A percentile compares a stretch with the other conserved stretches of the same genome.
Conservation (phyloP, 2,797 vertebrate genomes). For the Enteromius afrohamiltoni region DNA sequence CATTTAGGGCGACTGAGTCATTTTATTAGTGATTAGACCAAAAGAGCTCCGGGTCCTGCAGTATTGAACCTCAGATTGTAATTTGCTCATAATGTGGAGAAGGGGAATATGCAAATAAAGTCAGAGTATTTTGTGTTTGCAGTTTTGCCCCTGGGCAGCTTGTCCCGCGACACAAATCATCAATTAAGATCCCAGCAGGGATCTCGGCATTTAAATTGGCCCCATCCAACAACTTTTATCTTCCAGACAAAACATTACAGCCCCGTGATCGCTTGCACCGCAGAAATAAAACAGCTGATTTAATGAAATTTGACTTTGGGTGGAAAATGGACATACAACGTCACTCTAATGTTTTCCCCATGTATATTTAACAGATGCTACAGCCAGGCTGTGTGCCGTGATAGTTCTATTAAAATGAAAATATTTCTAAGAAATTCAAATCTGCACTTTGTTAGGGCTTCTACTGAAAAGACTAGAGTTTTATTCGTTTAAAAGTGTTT, state of each 20-base stretch:
- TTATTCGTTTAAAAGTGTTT: not conserved
- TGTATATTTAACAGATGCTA: not conserved
- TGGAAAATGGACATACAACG: conserved; percentile 29
- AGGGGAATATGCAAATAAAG: conserved; percentile 81
- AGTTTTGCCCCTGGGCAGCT: conserved; percentile 78
- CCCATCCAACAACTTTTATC: conserved; percentile 68
- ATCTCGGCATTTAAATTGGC: conserved; percentile 79
- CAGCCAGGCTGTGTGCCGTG: not conserved
- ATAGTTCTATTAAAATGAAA: not conserved
- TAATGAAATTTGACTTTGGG: conserved; percentile 42
- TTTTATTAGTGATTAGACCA: conserved; percentile 78
- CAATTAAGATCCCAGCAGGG: conserved; percentile 86
- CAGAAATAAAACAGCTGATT: conserved; percentile 55
- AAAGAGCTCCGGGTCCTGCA: conserved; percentile 76
- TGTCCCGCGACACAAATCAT: conserved; percentile 87
- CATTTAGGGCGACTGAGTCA: conserved; percentile 75
- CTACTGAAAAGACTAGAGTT: not conserved
- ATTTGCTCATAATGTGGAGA: conserved; percentile 75
- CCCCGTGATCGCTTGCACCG: conserved; percentile 43
- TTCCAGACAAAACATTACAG: conserved; percentile 75
- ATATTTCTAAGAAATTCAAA: not conserved
- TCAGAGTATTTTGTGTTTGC: conserved; percentile 69
- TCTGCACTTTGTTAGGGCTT: not conserved
- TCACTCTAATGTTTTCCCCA: not conserved
- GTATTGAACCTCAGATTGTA: conserved; percentile 73